Conservation (phyloP, 2,888 invertebrate genomes). For the Panorpa germanica region DNA sequence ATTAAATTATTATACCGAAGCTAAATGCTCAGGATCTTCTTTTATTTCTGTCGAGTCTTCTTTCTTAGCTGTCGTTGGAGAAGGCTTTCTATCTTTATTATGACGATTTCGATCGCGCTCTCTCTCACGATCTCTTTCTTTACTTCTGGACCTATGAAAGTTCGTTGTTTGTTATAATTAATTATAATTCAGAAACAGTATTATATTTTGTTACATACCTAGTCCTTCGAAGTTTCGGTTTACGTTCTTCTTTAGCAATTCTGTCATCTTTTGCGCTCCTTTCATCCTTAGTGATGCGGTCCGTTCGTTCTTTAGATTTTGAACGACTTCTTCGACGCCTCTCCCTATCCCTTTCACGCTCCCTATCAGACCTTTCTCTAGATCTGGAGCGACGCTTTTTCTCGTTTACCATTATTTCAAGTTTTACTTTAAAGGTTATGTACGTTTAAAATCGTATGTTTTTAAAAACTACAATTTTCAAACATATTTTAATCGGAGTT, state of each 20-base stretch:
- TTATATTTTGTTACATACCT: conserved; percentile 9
- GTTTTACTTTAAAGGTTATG: too few species aligned
- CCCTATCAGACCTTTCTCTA: conserved; percentile 21
- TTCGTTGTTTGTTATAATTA: conserved; percentile 14
- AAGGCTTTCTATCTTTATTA: conserved; percentile 17
- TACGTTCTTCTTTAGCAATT: conserved; percentile 19
- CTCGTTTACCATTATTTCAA: conserved; percentile 24
- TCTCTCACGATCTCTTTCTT: conserved; percentile 18
- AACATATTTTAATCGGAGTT: too few species aligned
- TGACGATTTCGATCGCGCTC: conserved; percentile 17
- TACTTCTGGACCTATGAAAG: conserved; percentile 18
- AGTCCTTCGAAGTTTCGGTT: conserved; percentile 16
- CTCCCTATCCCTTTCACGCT: conserved; percentile 25
- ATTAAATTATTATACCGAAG: too few species aligned
- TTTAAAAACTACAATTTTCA: too few species aligned
- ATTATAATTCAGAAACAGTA: conserved; percentile 18
- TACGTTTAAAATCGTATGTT: too few species aligned
- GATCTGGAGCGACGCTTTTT: conserved; percentile 32
- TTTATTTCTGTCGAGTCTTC: conserved; percentile 18
- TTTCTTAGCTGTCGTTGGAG: conserved; percentile 19
- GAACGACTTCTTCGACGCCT: conserved; percentile 18
- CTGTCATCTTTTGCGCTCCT: conserved; percentile 17
- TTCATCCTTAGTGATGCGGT: conserved; percentile 16
- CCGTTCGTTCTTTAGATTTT: conserved; percentile 23
- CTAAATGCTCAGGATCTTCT: conserved; percentile 13